A percentile compares a stretch with the other conserved stretches of the same genome.
phyloP scores from a whole-genome alignment of 2,113 vertebrate species.

The Atrichornis clamosus region DNA sequence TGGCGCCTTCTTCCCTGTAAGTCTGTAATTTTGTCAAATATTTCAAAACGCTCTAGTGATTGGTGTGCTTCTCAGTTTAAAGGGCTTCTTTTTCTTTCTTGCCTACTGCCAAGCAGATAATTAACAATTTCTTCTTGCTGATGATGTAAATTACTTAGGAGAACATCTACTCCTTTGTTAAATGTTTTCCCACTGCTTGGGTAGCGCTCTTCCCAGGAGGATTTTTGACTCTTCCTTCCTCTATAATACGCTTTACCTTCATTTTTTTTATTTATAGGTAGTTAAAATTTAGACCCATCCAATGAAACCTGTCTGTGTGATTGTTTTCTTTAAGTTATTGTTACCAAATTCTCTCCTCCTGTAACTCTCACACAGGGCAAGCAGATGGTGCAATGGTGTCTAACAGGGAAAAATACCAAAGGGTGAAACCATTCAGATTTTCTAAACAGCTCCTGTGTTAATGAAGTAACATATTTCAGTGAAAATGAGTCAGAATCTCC shows the following conservation, averaged over 20 bases:
- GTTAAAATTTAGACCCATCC: not conserved
- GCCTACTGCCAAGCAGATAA: not conserved
- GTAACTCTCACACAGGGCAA: not conserved
- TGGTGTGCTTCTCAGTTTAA: not conserved
- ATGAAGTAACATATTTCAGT: not conserved
- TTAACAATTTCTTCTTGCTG: not conserved
- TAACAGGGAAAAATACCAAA: not conserved
- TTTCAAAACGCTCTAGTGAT: not conserved
- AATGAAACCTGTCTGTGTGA: not conserved
- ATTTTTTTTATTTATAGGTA: not conserved
- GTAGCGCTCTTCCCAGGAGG: not conserved
- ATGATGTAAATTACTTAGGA: not conserved
- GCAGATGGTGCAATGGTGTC: not conserved
- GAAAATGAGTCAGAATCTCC: not conserved
- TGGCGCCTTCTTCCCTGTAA: accelerated
- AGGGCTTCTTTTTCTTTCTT: not conserved
- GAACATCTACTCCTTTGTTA: not conserved
- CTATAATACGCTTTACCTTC: not conserved
- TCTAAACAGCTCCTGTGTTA: not conserved
- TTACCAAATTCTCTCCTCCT: not conserved
- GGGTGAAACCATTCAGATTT: not conserved
- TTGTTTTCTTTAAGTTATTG: not conserved
- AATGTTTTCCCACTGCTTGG: not conserved
- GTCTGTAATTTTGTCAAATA: not conserved
- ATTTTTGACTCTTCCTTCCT: not conserved